Conservation (phyloP, 1,140 invertebrate genomes). For the Sinella curviseta region DNA sequence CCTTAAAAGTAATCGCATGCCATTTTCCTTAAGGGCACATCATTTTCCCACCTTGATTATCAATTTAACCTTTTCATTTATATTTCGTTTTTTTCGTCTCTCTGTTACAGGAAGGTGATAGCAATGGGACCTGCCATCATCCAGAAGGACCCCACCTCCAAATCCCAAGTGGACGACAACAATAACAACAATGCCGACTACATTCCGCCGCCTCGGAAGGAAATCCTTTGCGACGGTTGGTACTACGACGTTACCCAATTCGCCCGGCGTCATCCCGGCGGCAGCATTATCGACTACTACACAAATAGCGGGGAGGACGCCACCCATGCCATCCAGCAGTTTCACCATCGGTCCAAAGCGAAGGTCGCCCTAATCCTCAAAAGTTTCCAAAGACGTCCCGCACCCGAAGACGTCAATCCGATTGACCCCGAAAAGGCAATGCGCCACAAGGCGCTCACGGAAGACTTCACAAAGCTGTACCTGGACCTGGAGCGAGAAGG, state of each 20-base stretch:
- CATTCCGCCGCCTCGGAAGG: background rate
- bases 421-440: conserved; percentile 26
- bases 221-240: background rate
- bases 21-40: too few species aligned
- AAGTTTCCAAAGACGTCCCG: conserved; percentile 34
- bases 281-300: conserved; percentile 34
- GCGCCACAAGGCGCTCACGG: conserved; percentile 41
- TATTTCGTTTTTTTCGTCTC: too few species aligned
- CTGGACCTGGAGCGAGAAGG: conserved; percentile 44
- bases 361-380: conserved; percentile 25
- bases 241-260: conserved; percentile 17
- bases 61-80: too few species aligned
- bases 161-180: background rate
- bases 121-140: too few species aligned
- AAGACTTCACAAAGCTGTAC: conserved; percentile 41
- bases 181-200: background rate
- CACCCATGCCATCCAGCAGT: conserved; percentile 36
- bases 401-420: conserved; percentile 9
- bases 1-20: too few species aligned
- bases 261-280: conserved; percentile 29
- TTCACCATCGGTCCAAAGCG: conserved; percentile 18
- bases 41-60: too few species aligned
- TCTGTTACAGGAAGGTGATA: too few species aligned
- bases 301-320: conserved; percentile 37
- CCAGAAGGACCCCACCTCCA: too few species aligned